Evolutionary conservation across 2,888 invertebrate genomes (phyloP), one percentile per base, ranked within the genome.

Genomic region (Coleophora flavipennella): DNA sequence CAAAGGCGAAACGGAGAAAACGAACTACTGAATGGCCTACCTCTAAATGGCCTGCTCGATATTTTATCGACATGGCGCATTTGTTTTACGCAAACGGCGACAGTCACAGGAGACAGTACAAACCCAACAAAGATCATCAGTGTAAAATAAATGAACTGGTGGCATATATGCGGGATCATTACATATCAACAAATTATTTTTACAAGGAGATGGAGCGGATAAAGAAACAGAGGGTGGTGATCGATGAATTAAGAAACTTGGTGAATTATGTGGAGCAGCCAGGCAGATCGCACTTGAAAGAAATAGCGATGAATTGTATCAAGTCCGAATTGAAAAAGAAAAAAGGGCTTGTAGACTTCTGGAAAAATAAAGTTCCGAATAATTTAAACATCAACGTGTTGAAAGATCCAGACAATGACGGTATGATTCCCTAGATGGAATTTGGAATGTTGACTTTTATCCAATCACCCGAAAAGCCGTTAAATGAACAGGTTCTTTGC

Each of bases 151-250:
- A 42, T 2, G 53, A 56, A 40, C 38, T 73, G 1, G 39, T 38
- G 0, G 38, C 51, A 1, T 67, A 59, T 31, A 45, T 69, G 37
- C 33, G 44, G 12, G 35, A 45, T 0, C 48, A 57, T 31, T 50
- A 45, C 6, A 13, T 39, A 2, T 42, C 55, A 0, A 62, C 70
- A 0, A 46, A 54, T 8, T 70, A 67, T 48, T 50, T 73, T 2
- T 57, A 61, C 29, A 38, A 52, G 0, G 69, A 74, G 55, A 50
- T 72, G 37, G 28, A 50, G 31, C 58, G 68, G 31, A 70, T 72
- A 3, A 26, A 44, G 14, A 39, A 26, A 2, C 44, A 51, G 0
- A 46, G 46, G 1, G 11, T 25, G 4, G 46, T 68, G 0, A 58
- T 50, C 28, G 67, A 69, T 34, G 40, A 43, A 0, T 29, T 67